Conservation (phyloP, 2,113 vertebrate genomes). For the Platysternon megacephalum region DNA sequence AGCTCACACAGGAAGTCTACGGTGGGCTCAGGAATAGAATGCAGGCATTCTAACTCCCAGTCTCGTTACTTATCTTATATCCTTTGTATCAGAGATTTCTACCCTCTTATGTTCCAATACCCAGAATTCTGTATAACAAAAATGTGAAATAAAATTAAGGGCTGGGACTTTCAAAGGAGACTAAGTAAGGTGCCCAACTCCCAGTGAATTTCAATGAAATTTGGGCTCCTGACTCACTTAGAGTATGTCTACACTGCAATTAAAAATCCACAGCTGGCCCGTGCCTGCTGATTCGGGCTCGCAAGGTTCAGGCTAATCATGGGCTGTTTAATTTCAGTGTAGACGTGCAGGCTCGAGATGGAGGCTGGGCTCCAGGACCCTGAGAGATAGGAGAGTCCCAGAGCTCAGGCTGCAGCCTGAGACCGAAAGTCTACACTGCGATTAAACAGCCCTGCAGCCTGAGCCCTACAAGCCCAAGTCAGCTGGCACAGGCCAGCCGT, state of each 20-base stretch:
- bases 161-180: not conserved
- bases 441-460: not conserved
- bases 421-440: not conserved
- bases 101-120: not conserved
- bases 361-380: not conserved
- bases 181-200: not conserved
- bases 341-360: not conserved
- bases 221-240: not conserved
- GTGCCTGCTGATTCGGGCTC: not conserved
- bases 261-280: not conserved
- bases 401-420: not conserved
- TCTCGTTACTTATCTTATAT: not conserved
- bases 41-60: not conserved
- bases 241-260: not conserved
- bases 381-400: not conserved
- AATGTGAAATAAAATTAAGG: not conserved
- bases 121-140: not conserved
- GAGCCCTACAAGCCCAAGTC: too few species aligned
- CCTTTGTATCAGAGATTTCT: not conserved
- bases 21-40: not conserved
- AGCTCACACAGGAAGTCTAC: not conserved
- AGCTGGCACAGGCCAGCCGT: not conserved
- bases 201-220: rapidly evolving
- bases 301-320: not conserved
- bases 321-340: not conserved